Conservation (phyloP, 2,888 invertebrate genomes). For the Epinotia nisella region DNA sequence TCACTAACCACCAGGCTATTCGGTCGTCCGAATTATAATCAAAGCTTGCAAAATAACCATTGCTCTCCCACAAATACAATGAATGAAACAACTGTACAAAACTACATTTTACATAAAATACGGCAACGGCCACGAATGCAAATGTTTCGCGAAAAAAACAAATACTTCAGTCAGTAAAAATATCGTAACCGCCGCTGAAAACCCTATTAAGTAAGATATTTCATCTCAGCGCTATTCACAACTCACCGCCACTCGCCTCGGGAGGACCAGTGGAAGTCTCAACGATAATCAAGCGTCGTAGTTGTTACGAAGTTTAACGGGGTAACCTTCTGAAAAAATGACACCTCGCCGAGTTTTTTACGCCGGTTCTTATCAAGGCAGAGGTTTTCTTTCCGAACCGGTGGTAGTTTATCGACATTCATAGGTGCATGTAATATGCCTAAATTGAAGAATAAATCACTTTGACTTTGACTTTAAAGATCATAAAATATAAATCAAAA, state of each 20-base stretch:
- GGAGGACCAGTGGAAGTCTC: neutral
- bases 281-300: neutral
- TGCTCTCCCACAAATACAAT: neutral
- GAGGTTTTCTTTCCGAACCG: no score
- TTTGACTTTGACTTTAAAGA: no score
- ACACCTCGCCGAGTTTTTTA: no score
- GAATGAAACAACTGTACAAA: neutral
- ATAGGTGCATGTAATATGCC: no score
- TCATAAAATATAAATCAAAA: no score
- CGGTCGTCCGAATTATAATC: no score
- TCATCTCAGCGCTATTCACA: neutral
- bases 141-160: neutral
- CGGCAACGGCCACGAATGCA: neutral
- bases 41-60: neutral
- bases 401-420: no score
- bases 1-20: no score
- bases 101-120: neutral
- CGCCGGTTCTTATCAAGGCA: no score
- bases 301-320: no score
- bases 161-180: neutral
- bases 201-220: slow-evolving; percentile 1
- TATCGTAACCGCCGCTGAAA: neutral
- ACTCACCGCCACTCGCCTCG: neutral
- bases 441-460: no score
- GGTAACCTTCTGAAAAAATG: no score